These are phyloP conservation scores for Cettia cetti DNA, from an alignment of 2,113 vertebrate genomes.

Conservation along the genomic window DNA sequence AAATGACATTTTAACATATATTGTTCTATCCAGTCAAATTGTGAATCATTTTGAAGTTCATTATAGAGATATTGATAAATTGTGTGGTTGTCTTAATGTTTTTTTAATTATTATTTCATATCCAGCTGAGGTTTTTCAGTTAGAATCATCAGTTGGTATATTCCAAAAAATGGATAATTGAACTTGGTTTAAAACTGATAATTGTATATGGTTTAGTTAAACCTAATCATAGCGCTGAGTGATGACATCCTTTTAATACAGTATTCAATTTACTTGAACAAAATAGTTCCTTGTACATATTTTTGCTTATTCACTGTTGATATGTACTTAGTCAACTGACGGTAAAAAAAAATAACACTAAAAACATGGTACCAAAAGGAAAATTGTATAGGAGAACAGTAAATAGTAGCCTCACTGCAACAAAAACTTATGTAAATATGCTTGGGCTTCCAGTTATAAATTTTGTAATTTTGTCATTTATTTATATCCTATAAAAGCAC, in stretches of 20 bases:
- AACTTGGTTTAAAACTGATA: slow-evolving; percentile 83
- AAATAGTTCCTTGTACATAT: slow-evolving; percentile 91
- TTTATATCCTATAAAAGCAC: slow-evolving; percentile 99
- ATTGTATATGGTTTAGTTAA: slow-evolving; percentile 83
- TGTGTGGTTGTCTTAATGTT: slow-evolving; percentile 97
- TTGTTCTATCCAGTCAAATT: slow-evolving; percentile 87
- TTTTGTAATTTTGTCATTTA: slow-evolving; percentile 99
- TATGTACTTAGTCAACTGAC: slow-evolving; percentile 88
- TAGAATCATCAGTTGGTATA: slow-evolving; percentile 80
- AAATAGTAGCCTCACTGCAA: slow-evolving; percentile 85
- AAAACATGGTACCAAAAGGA: slow-evolving; percentile 87
- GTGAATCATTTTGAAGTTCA: slow-evolving; percentile 96
- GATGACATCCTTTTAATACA: slow-evolving; percentile 92
- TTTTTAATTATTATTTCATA: slow-evolving; percentile 94
- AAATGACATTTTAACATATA: slow-evolving; percentile 78
- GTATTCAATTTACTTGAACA: slow-evolving; percentile 93
- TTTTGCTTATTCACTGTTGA: slow-evolving; percentile 98
- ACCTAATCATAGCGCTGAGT: slow-evolving; percentile 84
- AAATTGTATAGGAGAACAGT: slow-evolving; percentile 80
- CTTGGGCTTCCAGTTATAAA: slow-evolving; percentile 98
- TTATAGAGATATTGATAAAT: slow-evolving; percentile 94
- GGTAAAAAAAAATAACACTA: slow-evolving; percentile 76
- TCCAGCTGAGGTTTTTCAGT: slow-evolving; percentile 80
- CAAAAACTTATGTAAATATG: slow-evolving; percentile 91
- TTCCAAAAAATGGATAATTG: slow-evolving; percentile 78